Percentiles rank a stretch among this genome's conserved stretches.
phyloP scores from a whole-genome alignment of 1,140 invertebrate species.

The Holotrichia oblita region DNA sequence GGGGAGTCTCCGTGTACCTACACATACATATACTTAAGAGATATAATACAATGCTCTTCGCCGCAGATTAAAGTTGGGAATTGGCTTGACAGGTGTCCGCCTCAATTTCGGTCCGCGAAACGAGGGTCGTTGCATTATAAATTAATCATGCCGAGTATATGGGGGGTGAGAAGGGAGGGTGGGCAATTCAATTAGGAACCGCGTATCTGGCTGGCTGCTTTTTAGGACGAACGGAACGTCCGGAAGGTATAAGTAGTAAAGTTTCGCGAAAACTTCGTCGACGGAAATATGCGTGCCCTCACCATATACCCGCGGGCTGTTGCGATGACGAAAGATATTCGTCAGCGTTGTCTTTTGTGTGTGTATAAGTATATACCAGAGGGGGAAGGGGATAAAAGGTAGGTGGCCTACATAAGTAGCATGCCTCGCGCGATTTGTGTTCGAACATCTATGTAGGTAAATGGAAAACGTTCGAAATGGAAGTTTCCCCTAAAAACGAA shows the following conservation, averaged over 20 bases:
- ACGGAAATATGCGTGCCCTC: neutral
- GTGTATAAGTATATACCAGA: too few relatives aligned
- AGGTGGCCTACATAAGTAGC: too few relatives aligned
- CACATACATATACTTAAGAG: constrained; percentile 26
- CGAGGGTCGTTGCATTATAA: constrained; percentile 39
- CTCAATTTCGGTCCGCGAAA: neutral
- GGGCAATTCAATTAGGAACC: constrained; percentile 17
- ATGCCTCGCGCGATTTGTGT: too few relatives aligned
- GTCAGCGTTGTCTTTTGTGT: neutral
- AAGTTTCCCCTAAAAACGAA: too few relatives aligned
- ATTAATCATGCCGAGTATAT: constrained; percentile 33
- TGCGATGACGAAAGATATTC: neutral
- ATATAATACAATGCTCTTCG: neutral
- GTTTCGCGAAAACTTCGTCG: neutral
- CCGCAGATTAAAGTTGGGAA: constrained; percentile 15
- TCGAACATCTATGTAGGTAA: too few relatives aligned
- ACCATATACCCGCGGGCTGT: too few relatives aligned
- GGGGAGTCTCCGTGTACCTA: neutral
- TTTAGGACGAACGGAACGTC: neutral
- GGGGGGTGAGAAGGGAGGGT: neutral
- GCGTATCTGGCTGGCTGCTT: neutral
- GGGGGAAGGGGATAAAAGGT: too few relatives aligned
- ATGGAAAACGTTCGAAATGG: too few relatives aligned
- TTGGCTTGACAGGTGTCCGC: constrained; percentile 19
- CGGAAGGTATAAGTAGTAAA: neutral